A percentile compares a stretch with the other conserved stretches of the same genome.
phyloP scores from a whole-genome alignment of 2,113 vertebrate genomes.

The Lethenteron reissneri region DNA sequence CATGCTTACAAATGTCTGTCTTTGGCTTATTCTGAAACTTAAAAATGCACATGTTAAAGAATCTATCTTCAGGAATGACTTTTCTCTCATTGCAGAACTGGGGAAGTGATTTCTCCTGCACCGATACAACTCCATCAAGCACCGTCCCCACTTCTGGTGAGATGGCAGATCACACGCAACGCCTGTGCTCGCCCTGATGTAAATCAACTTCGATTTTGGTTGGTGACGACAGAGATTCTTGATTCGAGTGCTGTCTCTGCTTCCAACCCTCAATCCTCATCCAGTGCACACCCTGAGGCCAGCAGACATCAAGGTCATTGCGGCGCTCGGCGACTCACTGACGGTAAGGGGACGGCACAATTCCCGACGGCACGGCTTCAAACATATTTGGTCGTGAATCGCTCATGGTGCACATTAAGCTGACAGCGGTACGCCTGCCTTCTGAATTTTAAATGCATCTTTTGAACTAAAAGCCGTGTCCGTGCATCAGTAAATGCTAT shows the following conservation, averaged over 20 bases:
- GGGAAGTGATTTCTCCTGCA: constrained; percentile 55
- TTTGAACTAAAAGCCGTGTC: neutral
- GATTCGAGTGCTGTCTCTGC: too few relatives aligned
- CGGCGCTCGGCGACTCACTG: constrained; percentile 56
- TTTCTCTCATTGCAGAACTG: constrained; percentile 37
- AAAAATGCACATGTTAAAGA: too few relatives aligned
- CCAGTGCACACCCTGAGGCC: constrained; percentile 49
- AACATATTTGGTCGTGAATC: too few relatives aligned
- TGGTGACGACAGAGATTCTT: too few relatives aligned
- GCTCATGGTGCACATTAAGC: too few relatives aligned
- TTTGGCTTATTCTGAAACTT: too few relatives aligned
- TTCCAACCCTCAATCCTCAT: constrained; percentile 2
- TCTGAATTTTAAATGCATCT: constrained; percentile 9
- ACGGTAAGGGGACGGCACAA: constrained; percentile 28
- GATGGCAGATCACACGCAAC: constrained; percentile 7
- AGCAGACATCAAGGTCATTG: constrained; percentile 48
- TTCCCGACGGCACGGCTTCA: too few relatives aligned
- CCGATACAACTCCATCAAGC: constrained; percentile 20
- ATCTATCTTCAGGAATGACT: constrained; percentile 1
- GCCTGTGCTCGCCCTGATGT: too few relatives aligned
- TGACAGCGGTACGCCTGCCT: too few relatives aligned
- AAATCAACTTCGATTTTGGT: too few relatives aligned
- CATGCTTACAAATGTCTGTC: too few relatives aligned
- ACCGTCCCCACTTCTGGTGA: constrained; percentile 52
- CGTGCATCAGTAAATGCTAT: too few relatives aligned